These are phyloP conservation scores for Drosophila anomelani DNA, from an alignment of 2,888 invertebrate genomes.

Conservation along the genomic window DNA sequence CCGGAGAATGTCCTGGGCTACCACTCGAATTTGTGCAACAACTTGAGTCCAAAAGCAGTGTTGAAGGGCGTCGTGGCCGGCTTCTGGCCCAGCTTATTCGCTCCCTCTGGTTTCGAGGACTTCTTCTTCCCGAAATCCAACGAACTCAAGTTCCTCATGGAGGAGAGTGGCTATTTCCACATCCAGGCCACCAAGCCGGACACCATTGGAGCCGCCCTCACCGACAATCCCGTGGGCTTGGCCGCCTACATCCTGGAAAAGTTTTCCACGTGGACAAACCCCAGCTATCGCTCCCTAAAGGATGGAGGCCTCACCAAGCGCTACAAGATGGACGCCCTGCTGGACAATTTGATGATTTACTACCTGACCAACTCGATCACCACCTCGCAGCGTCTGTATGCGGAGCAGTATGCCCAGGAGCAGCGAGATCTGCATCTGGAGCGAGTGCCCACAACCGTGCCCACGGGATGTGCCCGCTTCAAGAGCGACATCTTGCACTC, in stretches of 20 bases:
- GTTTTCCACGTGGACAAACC: constrained; percentile 90
- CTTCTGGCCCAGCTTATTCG: constrained; percentile 86
- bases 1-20: constrained; percentile 87
- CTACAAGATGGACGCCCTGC: constrained; percentile 85
- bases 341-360: constrained; percentile 93
- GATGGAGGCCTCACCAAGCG: constrained; percentile 88
- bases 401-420: constrained; percentile 85
- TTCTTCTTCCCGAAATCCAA: constrained; percentile 85
- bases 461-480: constrained; percentile 90
- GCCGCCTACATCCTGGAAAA: constrained; percentile 96
- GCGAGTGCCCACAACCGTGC: constrained; percentile 88
- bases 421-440: constrained; percentile 70
- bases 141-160: constrained; percentile 70
- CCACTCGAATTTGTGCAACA: constrained; percentile 88
- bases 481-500: constrained; percentile 88
- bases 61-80: constrained; percentile 85
- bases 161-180: constrained; percentile 89
- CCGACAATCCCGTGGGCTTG: constrained; percentile 90
- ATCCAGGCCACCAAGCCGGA: constrained; percentile 95
- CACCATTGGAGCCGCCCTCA: constrained; percentile 87
- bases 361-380: constrained; percentile 90
- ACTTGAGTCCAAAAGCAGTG: constrained; percentile 73
- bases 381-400: constrained; percentile 89
- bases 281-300: constrained; percentile 84
- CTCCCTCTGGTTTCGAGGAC: constrained; percentile 85